Conservation (phyloP, 2,888 invertebrate species). For the Eubasilissa splendida region DNA sequence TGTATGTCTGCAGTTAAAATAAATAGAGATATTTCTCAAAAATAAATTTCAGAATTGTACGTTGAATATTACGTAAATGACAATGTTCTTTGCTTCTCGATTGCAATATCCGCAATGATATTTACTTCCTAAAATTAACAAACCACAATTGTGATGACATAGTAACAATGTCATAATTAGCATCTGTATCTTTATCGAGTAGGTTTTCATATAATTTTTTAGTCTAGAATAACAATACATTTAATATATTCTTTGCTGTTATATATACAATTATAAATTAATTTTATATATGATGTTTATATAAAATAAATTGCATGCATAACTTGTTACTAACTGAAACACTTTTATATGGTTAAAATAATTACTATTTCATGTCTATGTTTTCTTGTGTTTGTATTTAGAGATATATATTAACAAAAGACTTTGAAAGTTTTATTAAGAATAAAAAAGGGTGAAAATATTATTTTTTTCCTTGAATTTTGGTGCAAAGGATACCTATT, state of each 20-base stretch:
- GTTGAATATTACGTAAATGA: too few relatives aligned
- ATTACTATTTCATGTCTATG: not conserved
- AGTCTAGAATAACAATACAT: not conserved
- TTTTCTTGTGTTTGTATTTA: conserved; percentile 9
- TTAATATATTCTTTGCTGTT: conserved; percentile 17
- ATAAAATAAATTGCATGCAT: conserved; percentile 33
- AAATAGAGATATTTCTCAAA: too few relatives aligned
- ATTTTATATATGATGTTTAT: conserved; percentile 8
- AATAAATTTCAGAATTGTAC: too few relatives aligned
- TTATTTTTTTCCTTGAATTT: not conserved
- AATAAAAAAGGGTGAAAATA: too few relatives aligned
- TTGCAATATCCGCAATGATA: too few relatives aligned
- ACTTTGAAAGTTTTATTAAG: not conserved
- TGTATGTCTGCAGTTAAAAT: too few relatives aligned
- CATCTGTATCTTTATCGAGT: too few relatives aligned
- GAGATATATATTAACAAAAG: not conserved
- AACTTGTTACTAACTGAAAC: conserved; percentile 37
- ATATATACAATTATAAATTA: conserved; percentile 1
- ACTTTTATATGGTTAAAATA: conserved; percentile 21
- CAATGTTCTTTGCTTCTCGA: too few relatives aligned
- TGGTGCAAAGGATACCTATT: not conserved
- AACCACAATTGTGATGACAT: too few relatives aligned
- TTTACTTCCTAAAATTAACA: too few relatives aligned
- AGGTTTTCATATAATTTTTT: not conserved
- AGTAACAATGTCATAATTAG: too few relatives aligned